Evolutionary conservation across 2,113 vertebrate species (phyloP), one percentile per base, ranked within the genome.

Genomic region (Pungitius pungitius): DNA sequence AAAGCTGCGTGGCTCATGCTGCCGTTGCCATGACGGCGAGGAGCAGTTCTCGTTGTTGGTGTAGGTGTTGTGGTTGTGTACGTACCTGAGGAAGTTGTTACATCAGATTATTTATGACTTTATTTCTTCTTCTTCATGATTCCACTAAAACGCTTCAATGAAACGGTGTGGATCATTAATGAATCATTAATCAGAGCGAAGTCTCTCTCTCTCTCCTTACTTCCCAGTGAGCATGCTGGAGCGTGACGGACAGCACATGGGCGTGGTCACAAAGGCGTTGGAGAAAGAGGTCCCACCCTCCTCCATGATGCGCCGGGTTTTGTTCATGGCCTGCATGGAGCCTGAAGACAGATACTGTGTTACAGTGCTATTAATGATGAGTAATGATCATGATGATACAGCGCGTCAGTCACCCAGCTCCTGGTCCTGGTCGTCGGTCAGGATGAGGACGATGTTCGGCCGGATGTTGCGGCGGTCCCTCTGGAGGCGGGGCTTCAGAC

Each of bases 31-130:
- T 65, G 96, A 98, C 0, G 94, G 91, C 0, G 97, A 99, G 14
- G 97, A 98, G 57, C 97, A 99, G 93, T 99, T 98, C 90, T 99
- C 97, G 0, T 98, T 99, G 94, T 99, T 99, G 43, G 97, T 98
- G 93, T 98, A 99, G 59, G 97, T 98, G 93, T 98, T 97, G 93
- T 99, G 97, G 86, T 99, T 99, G 93, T 99, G 97, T 10, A 97
- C 97, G 0, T 91, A 91, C 57, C 89, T 90, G 75, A 10, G 20
- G 8, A 49, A 18, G n/a, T 35, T 35, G 33, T 35, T 35, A 20
- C 14, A 17, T 43, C 15, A 43, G 4, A 43, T 24, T 13, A 52
- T 22, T 35, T 35, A 35, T 35, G 3, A 35, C 33, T 35, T n/a
- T n/a, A n/a, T n/a, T n/a, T n/a, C n/a, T n/a, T n/a, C n/a, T n/a